Evolutionary conservation across 2,113 vertebrate genomes (phyloP).

Genomic region (Albula goreensis): DNA sequence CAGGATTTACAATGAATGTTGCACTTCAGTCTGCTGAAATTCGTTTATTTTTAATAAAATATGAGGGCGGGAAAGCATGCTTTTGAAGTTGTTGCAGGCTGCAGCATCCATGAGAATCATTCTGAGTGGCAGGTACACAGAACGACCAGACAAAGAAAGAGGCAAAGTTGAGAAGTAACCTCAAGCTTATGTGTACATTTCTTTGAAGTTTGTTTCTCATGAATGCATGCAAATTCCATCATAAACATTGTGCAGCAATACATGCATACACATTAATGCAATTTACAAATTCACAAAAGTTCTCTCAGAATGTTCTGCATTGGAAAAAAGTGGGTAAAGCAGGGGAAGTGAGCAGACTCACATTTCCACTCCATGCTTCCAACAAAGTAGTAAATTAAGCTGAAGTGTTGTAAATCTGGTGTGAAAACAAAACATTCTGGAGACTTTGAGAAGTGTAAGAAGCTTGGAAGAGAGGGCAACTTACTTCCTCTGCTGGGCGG

Average conservation of each 20-base stretch:
- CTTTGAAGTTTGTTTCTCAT: neutral
- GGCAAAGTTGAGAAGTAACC: too few species aligned
- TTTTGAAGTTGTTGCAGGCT: neutral
- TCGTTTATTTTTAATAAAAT: neutral
- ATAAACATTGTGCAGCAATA: neutral
- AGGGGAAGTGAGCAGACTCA: neutral
- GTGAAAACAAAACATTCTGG: neutral
- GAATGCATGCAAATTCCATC: neutral
- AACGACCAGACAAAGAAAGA: neutral
- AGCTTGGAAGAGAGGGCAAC: slow-evolving; percentile 39
- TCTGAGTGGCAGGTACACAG: neutral
- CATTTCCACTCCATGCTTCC: neutral
- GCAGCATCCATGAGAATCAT: neutral
- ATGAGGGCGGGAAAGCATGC: neutral
- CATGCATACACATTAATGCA: neutral
- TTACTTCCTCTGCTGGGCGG: slow-evolving; percentile 91
- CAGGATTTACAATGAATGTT: neutral
- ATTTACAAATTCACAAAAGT: neutral
- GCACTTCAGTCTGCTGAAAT: neutral
- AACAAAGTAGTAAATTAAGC: neutral
- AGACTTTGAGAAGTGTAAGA: neutral
- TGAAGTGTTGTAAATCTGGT: neutral
- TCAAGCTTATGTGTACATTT: neutral
- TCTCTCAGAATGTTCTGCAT: neutral
- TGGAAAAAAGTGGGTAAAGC: neutral